Evolutionary conservation across 2,888 invertebrate species (phyloP).

Genomic region (Megalurothrips usitatus): DNA sequence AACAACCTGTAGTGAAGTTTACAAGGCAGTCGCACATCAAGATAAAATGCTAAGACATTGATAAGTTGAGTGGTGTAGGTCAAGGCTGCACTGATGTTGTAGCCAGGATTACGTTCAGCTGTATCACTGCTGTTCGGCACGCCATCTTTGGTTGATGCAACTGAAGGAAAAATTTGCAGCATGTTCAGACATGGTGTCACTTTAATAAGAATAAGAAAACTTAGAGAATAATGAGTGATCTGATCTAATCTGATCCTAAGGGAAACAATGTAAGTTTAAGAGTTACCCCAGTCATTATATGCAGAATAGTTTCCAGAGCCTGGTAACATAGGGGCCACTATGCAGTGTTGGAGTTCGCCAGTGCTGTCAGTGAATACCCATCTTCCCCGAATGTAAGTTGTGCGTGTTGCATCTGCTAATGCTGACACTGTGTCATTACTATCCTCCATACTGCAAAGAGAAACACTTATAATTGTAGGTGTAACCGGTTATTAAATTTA

Average conservation of each 20-base stretch:
- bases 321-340: slow-evolving; percentile 79
- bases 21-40: slow-evolving; percentile 76
- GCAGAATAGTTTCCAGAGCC: slow-evolving; percentile 78
- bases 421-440: slow-evolving; percentile 52
- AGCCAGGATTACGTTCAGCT: slow-evolving; percentile 62
- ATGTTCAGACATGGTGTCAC: slow-evolving; percentile 23
- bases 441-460: slow-evolving; percentile 45
- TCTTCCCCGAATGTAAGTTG: slow-evolving; percentile 71
- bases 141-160: slow-evolving; percentile 55
- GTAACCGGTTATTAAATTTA: slow-evolving; percentile 25
- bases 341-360: slow-evolving; percentile 65
- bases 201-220: not conserved
- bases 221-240: not conserved
- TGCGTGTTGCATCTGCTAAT: slow-evolving; percentile 69
- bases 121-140: slow-evolving; percentile 50
- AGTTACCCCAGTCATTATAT: slow-evolving; percentile 70
- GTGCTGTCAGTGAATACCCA: slow-evolving; percentile 69
- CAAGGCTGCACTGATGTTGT: slow-evolving; percentile 73
- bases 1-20: slow-evolving; percentile 62
- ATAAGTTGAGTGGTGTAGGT: slow-evolving; percentile 82
- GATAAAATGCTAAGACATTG: slow-evolving; percentile 73
- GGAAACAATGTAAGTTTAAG: not conserved
- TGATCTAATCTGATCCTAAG: not conserved
- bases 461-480: slow-evolving; percentile 29
- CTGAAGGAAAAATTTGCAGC: slow-evolving; percentile 43